Base-by-base conservation (phyloP, 1,140 invertebrate genomes). In the Scaptomyza montana region DNA sequence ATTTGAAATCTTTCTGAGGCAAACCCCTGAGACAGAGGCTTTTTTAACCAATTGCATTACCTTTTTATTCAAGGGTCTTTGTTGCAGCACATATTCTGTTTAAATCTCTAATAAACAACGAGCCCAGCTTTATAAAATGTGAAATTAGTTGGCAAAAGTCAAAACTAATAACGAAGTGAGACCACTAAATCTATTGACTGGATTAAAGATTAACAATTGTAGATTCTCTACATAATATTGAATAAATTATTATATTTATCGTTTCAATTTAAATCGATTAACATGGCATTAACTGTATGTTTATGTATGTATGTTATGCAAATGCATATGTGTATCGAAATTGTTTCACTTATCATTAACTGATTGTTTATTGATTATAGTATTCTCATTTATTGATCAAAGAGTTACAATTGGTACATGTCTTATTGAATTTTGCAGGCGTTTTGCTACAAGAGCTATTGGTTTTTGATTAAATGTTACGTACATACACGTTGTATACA, bases 321-420 rank as follows among this genome's bases (percentile, higher is more conserved):
- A 60, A 51, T 60, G 16, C 16, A 30, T 68, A 51, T 60, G 57
- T 16, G 53, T 30, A 30, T 30, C 51, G 60, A 49, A 63, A 43
- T 55, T 70, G 49, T 56, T 30, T 19, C 9, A 13, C 64, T 56
- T 56, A 65, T n/a, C 19, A 25, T 56, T 39, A 71, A 64, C 33
- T 70, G 67, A 64, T 70, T 55, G 51, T 41, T 53, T 63, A 55
- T 55, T 69, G 30, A 41, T 69, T 63, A 30, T 69, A 16, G 16
- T 16, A 10, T 30, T 39, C 16, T 39, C 28, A 59, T 67, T 30
- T 25, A 33, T 16, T 16, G 43, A 57, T 54, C 21, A 47, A 36
- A 45, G n/a, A 61, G 39, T 68, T 68, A 43, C 25, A 36, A 51
- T 68, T 67, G 65, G 65, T 66, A 66, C 55, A 59, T 55, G 25